Conservation (phyloP, 2,113 vertebrate species). For the Hemiprocne comata region DNA sequence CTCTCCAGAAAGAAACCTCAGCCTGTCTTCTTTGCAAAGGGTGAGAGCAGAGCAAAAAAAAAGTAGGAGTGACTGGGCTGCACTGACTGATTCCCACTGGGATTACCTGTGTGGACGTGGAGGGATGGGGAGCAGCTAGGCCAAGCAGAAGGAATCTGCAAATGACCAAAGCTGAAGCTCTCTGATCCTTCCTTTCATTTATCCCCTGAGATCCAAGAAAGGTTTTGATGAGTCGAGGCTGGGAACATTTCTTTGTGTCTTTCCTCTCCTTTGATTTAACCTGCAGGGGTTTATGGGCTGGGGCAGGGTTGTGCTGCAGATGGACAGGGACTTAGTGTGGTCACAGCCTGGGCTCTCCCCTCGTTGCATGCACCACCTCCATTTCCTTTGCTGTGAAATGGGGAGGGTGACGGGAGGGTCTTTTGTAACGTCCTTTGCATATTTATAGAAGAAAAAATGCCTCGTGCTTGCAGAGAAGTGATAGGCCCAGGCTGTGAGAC, state of each 20-base stretch:
- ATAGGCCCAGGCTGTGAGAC: background rate
- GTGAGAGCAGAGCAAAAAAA: background rate
- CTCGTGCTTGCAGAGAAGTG: background rate
- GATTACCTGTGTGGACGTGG: background rate
- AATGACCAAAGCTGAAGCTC: background rate
- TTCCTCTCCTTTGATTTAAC: background rate
- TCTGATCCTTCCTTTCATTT: background rate
- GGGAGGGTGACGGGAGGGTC: background rate
- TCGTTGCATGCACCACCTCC: background rate
- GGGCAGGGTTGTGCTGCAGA: background rate
- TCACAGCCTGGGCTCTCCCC: background rate
- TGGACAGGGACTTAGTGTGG: background rate
- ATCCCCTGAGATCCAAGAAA: background rate
- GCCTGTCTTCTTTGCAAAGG: background rate
- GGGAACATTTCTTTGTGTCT: background rate
- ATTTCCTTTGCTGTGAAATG: background rate
- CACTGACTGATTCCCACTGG: background rate
- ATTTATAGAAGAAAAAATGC: background rate
- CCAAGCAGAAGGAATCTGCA: conserved; percentile 15
- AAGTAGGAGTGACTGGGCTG: background rate
- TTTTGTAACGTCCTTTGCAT: background rate
- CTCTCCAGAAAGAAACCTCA: background rate
- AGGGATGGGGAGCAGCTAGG: background rate
- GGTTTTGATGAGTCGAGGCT: background rate
- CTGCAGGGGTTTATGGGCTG: background rate